Evolutionary conservation across 2,113 vertebrate genomes (phyloP), one percentile per base, ranked within the genome.

Genomic region (Martes martes): DNA sequence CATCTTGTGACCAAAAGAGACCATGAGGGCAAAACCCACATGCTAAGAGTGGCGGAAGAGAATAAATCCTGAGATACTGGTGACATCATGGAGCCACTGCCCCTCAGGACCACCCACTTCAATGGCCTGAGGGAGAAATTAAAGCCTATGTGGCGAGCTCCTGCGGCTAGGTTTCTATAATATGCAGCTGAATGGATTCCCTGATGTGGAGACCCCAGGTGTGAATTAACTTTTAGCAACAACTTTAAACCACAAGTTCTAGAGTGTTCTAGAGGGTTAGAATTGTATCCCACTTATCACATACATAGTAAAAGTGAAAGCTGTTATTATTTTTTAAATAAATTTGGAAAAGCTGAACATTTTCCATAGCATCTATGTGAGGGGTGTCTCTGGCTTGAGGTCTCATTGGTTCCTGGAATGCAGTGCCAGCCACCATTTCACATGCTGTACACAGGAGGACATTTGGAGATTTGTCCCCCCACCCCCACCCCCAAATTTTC

Each of bases 381-480:
- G 52, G 57, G n/a, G 31, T 85, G 15, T 45, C 55, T 39, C n/a
- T 69, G 61, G 82, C 31, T 42, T 18, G 31, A 84, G 71, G 24
- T 33, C 26, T 39, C 59, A 4, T 14, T 33, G 88, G 67, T n/a
- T 57, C 55, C 21, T 7, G 19, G 33, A 21, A 45, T 24, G 9
- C 39, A 23, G 4, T 5, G 50, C 15, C 3, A 7, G 61, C 7
- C 57, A 26, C 89, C 3, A 0, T 81, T 28, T 47, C 36, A 67
- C 24, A 11, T 19, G 45, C 57, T 33, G 0, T 7, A 33, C 6
- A 3, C 0, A n/a, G 42, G 15, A 28, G 4, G 42, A 45, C 1
- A 3, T 11, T 15, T 36, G 4, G 47, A 63, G 42, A n/a, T 52
- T 42, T 13, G 8, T 3, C 3, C 2, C 16, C 36, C 31, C 6